Conservation (phyloP, 2,888 invertebrate species). For the Dioctria linearis region DNA sequence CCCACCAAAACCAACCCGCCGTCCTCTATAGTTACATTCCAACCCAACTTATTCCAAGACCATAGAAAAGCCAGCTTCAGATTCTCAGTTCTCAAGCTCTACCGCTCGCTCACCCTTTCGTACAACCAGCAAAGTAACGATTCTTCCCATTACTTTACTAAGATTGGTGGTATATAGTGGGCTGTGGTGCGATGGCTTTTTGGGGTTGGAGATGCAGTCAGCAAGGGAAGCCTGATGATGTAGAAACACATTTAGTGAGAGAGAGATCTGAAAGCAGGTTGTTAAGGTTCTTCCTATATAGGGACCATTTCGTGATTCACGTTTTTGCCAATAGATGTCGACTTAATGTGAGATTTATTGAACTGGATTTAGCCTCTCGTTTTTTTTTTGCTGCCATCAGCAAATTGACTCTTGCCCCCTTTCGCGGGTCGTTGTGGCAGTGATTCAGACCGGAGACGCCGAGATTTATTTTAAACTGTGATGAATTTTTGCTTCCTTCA, state of each 20-base stretch:
- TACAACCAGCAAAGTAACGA: not conserved
- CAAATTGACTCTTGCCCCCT: constrained; percentile 31
- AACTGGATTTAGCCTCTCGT: constrained; percentile 11
- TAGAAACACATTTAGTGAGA: constrained; percentile 27
- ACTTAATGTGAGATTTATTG: constrained; percentile 50
- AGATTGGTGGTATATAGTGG: not conserved
- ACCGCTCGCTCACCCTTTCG: not conserved
- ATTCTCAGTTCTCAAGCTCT: not conserved
- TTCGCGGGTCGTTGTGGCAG: not conserved
- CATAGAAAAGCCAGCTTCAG: not conserved
- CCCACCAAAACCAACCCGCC: not conserved
- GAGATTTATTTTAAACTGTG: constrained; percentile 39
- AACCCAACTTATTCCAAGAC: not conserved
- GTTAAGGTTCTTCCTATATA: constrained; percentile 20
- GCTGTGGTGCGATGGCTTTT: too few species aligned
- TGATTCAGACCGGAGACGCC: constrained; percentile 18
- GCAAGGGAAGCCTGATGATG: constrained; percentile 10
- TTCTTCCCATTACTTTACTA: constrained; percentile 1
- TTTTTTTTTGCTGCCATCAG: constrained; percentile 10
- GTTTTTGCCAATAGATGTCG: constrained; percentile 46
- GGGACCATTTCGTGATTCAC: constrained; percentile 44
- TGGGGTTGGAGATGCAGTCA: not conserved
- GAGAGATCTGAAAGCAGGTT: constrained; percentile 17
- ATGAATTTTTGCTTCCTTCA: constrained; percentile 31
- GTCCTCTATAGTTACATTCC: not conserved